phyloP scores from a whole-genome alignment of 2,797 vertebrate species.

The Pteronotus mesoamericanus region DNA sequence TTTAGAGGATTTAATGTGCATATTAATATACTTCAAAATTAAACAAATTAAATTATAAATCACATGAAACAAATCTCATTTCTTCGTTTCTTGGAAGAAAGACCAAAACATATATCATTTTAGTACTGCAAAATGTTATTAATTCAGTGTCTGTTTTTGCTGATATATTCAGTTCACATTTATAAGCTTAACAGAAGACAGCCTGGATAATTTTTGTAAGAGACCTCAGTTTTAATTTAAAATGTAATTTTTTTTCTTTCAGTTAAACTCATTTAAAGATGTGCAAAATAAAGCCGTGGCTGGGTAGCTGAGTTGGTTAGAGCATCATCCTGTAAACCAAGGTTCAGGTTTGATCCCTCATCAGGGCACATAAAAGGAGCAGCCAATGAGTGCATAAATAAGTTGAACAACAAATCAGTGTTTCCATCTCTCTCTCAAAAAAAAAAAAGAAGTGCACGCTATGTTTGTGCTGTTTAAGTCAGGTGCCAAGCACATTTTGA shows the following conservation, averaged over 20 bases:
- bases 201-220: not conserved
- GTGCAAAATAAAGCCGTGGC: not conserved
- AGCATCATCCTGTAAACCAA: not conserved
- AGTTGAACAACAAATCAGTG: not conserved
- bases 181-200: constrained; percentile 7
- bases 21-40: constrained; percentile 61
- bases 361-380: no score
- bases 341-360: not conserved
- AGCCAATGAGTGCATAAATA: no score
- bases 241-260: constrained; percentile 46
- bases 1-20: constrained; percentile 55
- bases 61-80: constrained; percentile 78
- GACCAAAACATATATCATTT: constrained; percentile 71
- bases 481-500: constrained; percentile 63
- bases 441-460: not conserved
- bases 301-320: no score
- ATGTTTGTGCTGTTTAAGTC: constrained; percentile 63
- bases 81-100: constrained; percentile 71
- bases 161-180: constrained; percentile 45
- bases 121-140: constrained; percentile 66
- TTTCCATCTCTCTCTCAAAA: not conserved
- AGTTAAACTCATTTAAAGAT: constrained; percentile 64
- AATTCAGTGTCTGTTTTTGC: constrained; percentile 72
- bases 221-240: constrained; percentile 45
- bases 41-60: constrained; percentile 64